phyloP scores from a whole-genome alignment of 2,888 invertebrate species.

The Eupithecia subfuscata region DNA sequence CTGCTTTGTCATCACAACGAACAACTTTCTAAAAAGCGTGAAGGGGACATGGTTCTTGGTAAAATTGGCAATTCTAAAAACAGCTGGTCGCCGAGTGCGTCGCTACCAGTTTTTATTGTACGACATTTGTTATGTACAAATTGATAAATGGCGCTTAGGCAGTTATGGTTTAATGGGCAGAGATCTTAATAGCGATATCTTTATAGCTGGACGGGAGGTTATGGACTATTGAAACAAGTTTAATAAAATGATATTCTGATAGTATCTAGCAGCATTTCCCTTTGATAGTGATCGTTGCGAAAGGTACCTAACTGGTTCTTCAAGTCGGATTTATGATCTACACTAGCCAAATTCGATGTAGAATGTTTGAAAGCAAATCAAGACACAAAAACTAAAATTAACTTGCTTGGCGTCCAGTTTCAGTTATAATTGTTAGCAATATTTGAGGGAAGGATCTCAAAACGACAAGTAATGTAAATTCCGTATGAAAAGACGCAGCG shows the following conservation, averaged over 20 bases:
- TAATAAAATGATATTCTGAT: slow-evolving; percentile 21
- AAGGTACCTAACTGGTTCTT: slow-evolving; percentile 41
- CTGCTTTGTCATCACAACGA: slow-evolving; percentile 26
- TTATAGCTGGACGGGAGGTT: slow-evolving; percentile 4
- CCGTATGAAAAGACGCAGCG: too few relatives aligned
- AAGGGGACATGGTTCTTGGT: slow-evolving; percentile 51
- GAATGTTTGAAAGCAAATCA: too few relatives aligned
- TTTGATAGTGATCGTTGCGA: slow-evolving; percentile 38
- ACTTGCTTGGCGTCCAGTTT: too few relatives aligned
- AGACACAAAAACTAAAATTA: too few relatives aligned
- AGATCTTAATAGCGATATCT: neutral
- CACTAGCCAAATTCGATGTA: too few relatives aligned
- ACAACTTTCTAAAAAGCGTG: slow-evolving; percentile 27
- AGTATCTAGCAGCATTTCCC: slow-evolving; percentile 31
- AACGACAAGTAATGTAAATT: too few relatives aligned
- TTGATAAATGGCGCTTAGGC: slow-evolving; percentile 41
- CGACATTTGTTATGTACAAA: slow-evolving; percentile 45
- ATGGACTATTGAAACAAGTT: slow-evolving; percentile 21
- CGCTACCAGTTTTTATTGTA: slow-evolving; percentile 61
- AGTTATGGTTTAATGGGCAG: slow-evolving; percentile 18
- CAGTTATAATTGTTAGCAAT: too few relatives aligned
- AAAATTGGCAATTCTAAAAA: slow-evolving; percentile 69
- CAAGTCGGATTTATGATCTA: slow-evolving; percentile 42
- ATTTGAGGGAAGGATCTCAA: too few relatives aligned
- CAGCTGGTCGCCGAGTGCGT: slow-evolving; percentile 75